phyloP scores from a whole-genome alignment of 2,113 vertebrate genomes.

The Corynorhinus townsendii region DNA sequence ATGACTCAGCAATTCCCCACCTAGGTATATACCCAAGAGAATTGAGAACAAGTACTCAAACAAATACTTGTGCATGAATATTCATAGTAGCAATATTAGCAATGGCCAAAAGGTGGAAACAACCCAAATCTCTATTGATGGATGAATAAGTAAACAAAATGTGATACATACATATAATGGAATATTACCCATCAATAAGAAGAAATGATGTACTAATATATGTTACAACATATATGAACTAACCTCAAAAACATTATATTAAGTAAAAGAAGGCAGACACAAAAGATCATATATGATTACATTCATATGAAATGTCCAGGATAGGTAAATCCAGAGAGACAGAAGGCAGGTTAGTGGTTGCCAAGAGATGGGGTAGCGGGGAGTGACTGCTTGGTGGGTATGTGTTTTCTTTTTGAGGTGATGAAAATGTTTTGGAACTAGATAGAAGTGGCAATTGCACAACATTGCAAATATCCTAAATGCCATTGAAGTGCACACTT shows the following conservation, averaged over 20 bases:
- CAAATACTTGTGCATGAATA: not conserved
- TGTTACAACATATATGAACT: not conserved
- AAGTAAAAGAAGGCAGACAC: not conserved
- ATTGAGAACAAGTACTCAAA: constrained; percentile 1
- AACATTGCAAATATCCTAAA: not conserved
- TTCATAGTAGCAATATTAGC: not conserved
- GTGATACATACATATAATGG: not conserved
- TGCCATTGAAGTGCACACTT: not conserved
- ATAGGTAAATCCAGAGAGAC: not conserved
- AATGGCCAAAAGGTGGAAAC: not conserved
- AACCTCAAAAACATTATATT: not conserved
- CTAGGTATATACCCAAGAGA: not conserved
- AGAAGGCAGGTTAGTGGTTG: not conserved
- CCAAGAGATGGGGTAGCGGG: too few species aligned
- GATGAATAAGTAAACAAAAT: not conserved
- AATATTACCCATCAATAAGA: constrained; percentile 8
- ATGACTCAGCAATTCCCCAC: not conserved
- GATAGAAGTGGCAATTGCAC: not conserved
- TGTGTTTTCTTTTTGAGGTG: not conserved
- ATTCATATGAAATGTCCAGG: not conserved
- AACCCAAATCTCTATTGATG: not conserved
- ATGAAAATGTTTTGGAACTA: not conserved
- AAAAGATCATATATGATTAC: not conserved
- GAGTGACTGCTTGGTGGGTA: not conserved
- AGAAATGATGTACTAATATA: not conserved